Conservation (phyloP, 2,888 invertebrate genomes). For the Therioaphis trifolii region DNA sequence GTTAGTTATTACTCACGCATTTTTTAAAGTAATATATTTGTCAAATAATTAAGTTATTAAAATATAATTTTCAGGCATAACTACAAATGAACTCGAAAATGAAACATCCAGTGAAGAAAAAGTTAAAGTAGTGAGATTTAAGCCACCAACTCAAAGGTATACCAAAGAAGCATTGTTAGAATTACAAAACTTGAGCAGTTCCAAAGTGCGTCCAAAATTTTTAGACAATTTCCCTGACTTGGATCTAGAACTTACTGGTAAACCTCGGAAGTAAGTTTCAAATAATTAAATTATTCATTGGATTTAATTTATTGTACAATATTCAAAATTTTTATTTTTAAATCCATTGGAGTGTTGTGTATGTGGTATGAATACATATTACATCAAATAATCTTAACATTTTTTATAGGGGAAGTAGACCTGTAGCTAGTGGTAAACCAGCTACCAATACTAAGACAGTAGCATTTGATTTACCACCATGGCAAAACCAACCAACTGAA, state of each 20-base stretch:
- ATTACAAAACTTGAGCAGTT: conserved; percentile 54
- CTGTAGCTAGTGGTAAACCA: conserved; percentile 43
- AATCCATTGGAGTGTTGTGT: background rate
- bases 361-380: background rate
- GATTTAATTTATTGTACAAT: background rate
- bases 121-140: conserved; percentile 57
- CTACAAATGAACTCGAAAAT: conserved; percentile 50
- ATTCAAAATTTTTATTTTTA: background rate
- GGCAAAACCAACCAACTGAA: conserved; percentile 57
- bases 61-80: conserved; percentile 38
- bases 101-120: conserved; percentile 49
- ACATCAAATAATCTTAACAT: background rate
- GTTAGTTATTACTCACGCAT: background rate
- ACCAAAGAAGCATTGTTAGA: conserved; percentile 56
- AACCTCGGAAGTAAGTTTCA: conserved; percentile 48
- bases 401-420: conserved; percentile 46
- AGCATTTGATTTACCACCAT: conserved; percentile 59
- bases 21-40: background rate
- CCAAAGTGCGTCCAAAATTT: conserved; percentile 61
- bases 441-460: conserved; percentile 46
- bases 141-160: conserved; percentile 49
- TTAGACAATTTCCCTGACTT: conserved; percentile 56
- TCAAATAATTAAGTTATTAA: background rate
- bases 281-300: background rate
- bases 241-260: conserved; percentile 54